Base-by-base conservation (phyloP, 2,113 vertebrate species). In the Neotoma lepida region DNA sequence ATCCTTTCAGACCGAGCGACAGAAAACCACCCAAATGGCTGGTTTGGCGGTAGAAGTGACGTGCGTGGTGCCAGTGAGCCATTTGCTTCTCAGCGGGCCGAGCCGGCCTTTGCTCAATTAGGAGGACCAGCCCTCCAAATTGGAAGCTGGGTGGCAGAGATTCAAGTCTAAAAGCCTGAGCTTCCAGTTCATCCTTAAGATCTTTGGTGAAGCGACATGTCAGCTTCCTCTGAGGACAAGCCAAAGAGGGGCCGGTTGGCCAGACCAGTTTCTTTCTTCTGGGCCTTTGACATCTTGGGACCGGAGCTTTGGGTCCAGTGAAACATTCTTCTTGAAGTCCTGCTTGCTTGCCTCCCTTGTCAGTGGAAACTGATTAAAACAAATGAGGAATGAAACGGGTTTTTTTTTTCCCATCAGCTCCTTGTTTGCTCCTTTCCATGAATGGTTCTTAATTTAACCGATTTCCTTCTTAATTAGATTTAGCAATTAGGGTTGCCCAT, bases 401-500 rank as follows among this genome's bases (percentile, higher is more conserved):
- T 66, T 66, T 70, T 39, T 89, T 82, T 93, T 85, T 18, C 70
- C 87, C 89, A 73, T 44, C 35, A 89, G 86, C 54, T 78, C 63
- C 63, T 92, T 89, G 63, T 78, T 86, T 56, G 68, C 84, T 95
- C 92, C 46, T 89, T 92, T 66, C 63, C 74, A 17, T 8, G 89
- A 95, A 88, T 61, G 28, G 28, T 44, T 91, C 95, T 93, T 96
- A 95, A 96, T 96, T 84, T 71, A 94, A 87, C 95, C 54, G 56
- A 81, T 95, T 95, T 96, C 73, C 82, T 91, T 86, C 76, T 91
- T 96, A 95, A 95, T 95, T 93, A 96, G 94, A 95, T 95, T 90
- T 93, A 96, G 89, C 87, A 74, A 44, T 96, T 88, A 90, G 91
- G 73, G 77, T 33, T 95, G 74, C 94, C 95, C 73, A 49, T 86